These are phyloP conservation scores for Microtus pennsylvanicus DNA, from an alignment of 2,113 vertebrate genomes.

Conservation along the genomic window DNA sequence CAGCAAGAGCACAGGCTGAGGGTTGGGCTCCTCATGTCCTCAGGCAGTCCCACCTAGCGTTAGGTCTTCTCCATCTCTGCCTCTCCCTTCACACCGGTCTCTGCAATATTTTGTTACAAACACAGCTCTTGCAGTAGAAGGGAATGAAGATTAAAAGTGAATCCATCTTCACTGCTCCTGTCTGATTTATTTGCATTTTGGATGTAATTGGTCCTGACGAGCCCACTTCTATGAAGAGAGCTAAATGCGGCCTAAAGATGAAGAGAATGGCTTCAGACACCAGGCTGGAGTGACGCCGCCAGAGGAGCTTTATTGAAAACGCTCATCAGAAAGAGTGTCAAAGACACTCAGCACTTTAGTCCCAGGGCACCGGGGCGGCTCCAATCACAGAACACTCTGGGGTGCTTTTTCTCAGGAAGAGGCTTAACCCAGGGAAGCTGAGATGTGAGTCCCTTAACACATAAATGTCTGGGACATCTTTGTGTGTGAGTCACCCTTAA, in stretches of 20 bases:
- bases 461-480: not conserved
- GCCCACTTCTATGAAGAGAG: not conserved
- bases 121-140: not conserved
- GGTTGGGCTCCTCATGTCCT: not conserved
- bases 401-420: not conserved
- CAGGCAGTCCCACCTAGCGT: not conserved
- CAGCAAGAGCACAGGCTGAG: not conserved
- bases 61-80: rapidly evolving
- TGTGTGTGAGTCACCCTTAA: not conserved
- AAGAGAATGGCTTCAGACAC: not conserved
- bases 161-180: not conserved
- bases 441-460: not conserved
- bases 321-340: not conserved
- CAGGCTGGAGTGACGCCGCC: rapidly evolving
- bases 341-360: not conserved
- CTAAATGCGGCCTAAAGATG: no score
- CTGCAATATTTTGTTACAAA: not conserved
- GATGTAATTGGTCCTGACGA: slow-evolving; percentile 31
- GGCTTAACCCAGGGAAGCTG: not conserved
- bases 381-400: not conserved
- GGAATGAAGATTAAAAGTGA: not conserved
- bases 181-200: slow-evolving; percentile 20
- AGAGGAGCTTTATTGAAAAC: not conserved
- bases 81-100: not conserved
- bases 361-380: rapidly evolving